Evolutionary conservation across 2,888 invertebrate species (phyloP), one percentile per base, ranked within the genome.

Genomic region (Calephelis perditalis): DNA sequence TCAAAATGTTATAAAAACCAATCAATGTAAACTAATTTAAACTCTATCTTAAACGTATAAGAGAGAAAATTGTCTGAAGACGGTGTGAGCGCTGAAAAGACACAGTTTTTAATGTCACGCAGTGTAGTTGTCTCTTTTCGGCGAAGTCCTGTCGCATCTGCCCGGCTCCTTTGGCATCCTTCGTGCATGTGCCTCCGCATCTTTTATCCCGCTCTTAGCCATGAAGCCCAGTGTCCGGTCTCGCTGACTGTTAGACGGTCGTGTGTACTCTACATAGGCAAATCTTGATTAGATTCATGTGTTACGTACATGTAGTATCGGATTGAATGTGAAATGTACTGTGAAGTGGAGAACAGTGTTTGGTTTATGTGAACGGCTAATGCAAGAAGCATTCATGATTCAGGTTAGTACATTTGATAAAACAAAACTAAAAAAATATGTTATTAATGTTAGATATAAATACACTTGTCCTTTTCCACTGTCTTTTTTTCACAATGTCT

Each of bases 81-180:
- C 63, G 65, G 71, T 70, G 75, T 80, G 81, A 35, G 82, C 79
- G 80, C 76, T 81, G 85, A 86, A 89, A 82, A 89, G 90, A 89
- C 89, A 89, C 87, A 85, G 82, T 89, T 90, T 89, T 87, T 86
- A 88, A 87, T 89, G 89, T 90, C 89, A 87, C 86, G 84, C 75
- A 79, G 84, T 88, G 87, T 86, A 82, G 87, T 88, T 83, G 85
- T 90, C 90, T 90, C 90, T 89, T 90, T 90, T 89, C 89, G 83
- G 81, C 87, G 77, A 82, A 83, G 87, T 90, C 88, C 88, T 88
- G 89, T 86, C 86, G 86, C 87, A 83, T 88, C 86, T 87, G 86
- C 82, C 82, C 77, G 75, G 81, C 82, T 86, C 88, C 89, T 88
- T 87, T 84, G 82, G 85, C 81, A 86, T 89, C 89, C 89, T 89